phyloP scores from a whole-genome alignment of 2,113 vertebrate species.

The Muscicapa adusta region DNA sequence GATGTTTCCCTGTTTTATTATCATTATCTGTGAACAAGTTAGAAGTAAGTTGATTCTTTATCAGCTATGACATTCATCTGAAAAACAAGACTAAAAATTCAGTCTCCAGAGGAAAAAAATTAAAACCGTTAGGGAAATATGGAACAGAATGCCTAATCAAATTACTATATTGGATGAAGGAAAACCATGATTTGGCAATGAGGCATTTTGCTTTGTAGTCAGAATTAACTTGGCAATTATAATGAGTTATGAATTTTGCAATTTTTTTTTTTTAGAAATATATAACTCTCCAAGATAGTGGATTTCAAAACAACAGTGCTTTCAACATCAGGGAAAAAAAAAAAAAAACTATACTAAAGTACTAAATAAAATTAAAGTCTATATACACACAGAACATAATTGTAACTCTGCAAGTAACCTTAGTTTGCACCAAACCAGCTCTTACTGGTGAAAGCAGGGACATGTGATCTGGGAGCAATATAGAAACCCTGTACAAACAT shows the following conservation, averaged over 20 bases:
- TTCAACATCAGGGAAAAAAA: neutral
- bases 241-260: neutral
- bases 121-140: conserved; percentile 55
- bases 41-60: conserved; percentile 42
- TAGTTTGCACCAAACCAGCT: neutral
- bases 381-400: neutral
- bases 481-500: neutral
- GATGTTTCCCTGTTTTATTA: conserved; percentile 47
- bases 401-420: neutral
- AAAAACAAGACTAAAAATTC: conserved; percentile 49
- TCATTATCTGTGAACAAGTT: conserved; percentile 36
- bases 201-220: conserved; percentile 58
- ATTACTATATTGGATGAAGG: conserved; percentile 41
- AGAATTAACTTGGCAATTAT: conserved; percentile 40
- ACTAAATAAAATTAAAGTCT: neutral
- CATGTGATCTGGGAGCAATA: neutral
- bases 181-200: conserved; percentile 21
- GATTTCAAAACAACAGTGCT: neutral
- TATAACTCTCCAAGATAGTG: neutral
- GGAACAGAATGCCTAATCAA: conserved; percentile 44
- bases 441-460: neutral
- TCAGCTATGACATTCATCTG: conserved; percentile 35
- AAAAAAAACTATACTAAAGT: neutral
- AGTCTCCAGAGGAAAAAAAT: conserved; percentile 47
- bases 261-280: conserved; percentile 13